These are phyloP conservation scores for Drosophila quadrilineata DNA, from an alignment of 1,140 invertebrate species.

Conservation along the genomic window DNA sequence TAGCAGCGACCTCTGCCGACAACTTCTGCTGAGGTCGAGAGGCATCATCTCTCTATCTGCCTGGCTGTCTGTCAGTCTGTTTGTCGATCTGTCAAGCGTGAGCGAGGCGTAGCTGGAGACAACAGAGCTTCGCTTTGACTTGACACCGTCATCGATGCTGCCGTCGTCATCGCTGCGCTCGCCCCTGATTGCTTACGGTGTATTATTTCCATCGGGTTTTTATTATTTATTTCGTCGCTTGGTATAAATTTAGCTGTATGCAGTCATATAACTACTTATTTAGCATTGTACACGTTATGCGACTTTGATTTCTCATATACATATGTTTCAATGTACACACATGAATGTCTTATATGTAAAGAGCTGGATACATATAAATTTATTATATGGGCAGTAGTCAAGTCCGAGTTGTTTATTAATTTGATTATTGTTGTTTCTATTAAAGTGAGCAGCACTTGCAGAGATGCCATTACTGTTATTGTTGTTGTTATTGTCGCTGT, in stretches of 20 bases:
- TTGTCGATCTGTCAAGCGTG: neutral
- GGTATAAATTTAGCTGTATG: conserved; percentile 51
- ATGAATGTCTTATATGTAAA: too few species aligned
- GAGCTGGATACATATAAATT: neutral
- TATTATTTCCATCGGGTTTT: conserved; percentile 45
- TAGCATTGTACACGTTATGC: conserved; percentile 50
- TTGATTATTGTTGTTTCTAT: conserved; percentile 26
- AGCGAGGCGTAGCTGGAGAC: conserved; percentile 1
- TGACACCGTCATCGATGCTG: conserved; percentile 36
- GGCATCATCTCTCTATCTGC: neutral
- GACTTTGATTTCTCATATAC: conserved; percentile 38
- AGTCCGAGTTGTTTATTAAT: conserved; percentile 42
- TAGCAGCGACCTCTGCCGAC: neutral
- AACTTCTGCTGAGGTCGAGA: neutral
- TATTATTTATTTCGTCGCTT: conserved; percentile 29
- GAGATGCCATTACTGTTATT: conserved; percentile 1
- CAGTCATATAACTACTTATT: conserved; percentile 63
- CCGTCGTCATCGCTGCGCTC: neutral
- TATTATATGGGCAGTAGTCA: conserved; percentile 1
- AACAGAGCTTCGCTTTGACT: conserved; percentile 21
- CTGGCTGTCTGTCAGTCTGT: too few species aligned
- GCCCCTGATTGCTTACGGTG: conserved; percentile 36
- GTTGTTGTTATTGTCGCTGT: conserved; percentile 7
- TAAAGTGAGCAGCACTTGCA: conserved; percentile 27
- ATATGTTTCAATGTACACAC: neutral